Evolutionary conservation across 2,797 vertebrate genomes (phyloP), one percentile per base, ranked within the genome.

Genomic region (Varecia variegata): DNA sequence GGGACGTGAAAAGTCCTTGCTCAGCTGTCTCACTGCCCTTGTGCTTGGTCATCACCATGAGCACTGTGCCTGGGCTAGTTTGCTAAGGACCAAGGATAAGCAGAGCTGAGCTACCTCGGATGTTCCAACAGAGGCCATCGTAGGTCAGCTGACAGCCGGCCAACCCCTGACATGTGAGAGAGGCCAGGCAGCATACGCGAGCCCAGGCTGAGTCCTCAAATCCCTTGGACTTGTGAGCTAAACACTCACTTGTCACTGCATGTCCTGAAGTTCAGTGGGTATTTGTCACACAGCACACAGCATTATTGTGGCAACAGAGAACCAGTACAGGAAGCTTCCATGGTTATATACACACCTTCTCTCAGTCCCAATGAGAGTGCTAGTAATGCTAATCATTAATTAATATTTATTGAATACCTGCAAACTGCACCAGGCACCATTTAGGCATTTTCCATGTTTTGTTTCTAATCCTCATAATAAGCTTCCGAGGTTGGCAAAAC

Each of bases 11-110:
- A 20, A 52, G 15, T 35, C 52, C 73, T 27, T 71, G 30, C 45
- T 54, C 30, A 8, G 45, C 4, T 38, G 38, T 4, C 21, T 62
- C 40, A 32, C 32, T 35, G 38, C 20, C 54, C 43, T 35, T 52
- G 18, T 11, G 27, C 23, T 32, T 54, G 5, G 0, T 30, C 13
- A 3, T 35, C 6, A 38, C 13, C 2, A 5, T 0, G 25, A 56
- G 84, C 38, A 30, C 20, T 7, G 2, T 7, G 7, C 40, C 25
- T 20, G 23, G 18, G 38, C 18, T 9, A 13, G 25, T 47, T 30
- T 3, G 18, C 21, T 58, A 2, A 45, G 54, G 43, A 17, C 10
- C 35, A 30, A 15, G 27, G 79, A 25, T 27, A 47, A 14, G 43
- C 43, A 70, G 45, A 60, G 81, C 3, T 1, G 27, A 32, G 6